Evolutionary conservation across 2,888 invertebrate genomes (phyloP).

Genomic region (Stomorhina lunata): DNA sequence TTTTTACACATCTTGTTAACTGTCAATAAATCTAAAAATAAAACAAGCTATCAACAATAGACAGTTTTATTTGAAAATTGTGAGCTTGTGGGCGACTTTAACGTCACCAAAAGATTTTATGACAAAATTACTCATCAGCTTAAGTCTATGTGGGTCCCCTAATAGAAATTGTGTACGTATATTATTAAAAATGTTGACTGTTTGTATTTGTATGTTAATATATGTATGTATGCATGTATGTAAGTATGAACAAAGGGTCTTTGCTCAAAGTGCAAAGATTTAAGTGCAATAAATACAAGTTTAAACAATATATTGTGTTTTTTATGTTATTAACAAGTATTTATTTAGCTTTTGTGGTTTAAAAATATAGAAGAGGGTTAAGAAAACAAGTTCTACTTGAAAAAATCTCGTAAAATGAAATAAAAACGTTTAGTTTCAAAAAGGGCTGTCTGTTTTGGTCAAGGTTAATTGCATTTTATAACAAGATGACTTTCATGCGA

Average conservation of each 20-base stretch:
- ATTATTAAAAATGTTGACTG: not conserved
- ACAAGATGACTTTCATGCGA: not conserved
- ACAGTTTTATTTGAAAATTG: too few relatives aligned
- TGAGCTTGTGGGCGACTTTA: not conserved
- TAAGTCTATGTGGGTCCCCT: too few relatives aligned
- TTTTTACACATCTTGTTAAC: too few relatives aligned
- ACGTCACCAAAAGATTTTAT: not conserved
- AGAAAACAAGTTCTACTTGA: conserved; percentile 53
- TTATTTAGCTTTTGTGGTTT: not conserved
- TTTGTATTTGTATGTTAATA: too few relatives aligned
- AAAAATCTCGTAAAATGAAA: not conserved
- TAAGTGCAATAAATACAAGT: conserved; percentile 34
- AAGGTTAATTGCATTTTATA: conserved; percentile 48
- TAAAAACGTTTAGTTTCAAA: not conserved
- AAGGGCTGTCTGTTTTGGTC: conserved; percentile 50
- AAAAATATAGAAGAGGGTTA: conserved; percentile 27
- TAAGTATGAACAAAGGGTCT: too few relatives aligned
- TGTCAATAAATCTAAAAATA: not conserved
- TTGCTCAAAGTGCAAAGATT: not conserved
- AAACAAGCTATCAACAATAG: not conserved
- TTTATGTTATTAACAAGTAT: conserved; percentile 17
- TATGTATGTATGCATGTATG: not conserved
- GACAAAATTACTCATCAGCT: not conserved
- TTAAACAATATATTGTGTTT: conserved; percentile 1
- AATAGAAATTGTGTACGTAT: too few relatives aligned